Conservation (phyloP, 2,888 invertebrate genomes). For the Acronicta psi region DNA sequence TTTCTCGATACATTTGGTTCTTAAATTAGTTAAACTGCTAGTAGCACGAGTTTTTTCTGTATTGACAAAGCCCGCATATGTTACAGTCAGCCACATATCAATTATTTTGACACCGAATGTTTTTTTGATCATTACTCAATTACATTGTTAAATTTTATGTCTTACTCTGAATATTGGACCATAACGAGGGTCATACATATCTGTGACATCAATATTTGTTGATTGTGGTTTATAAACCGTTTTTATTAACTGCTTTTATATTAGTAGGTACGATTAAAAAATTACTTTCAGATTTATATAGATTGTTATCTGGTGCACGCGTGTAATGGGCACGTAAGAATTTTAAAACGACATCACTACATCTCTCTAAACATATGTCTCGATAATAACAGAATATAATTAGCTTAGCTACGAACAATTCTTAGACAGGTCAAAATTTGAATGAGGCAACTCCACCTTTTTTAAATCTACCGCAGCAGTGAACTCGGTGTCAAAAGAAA, state of each 20-base stretch:
- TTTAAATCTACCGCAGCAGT: constrained; percentile 76
- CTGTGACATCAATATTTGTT: constrained; percentile 39
- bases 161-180: constrained; percentile 67
- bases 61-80: constrained; percentile 80
- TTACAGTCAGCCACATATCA: constrained; percentile 82
- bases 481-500: constrained; percentile 71
- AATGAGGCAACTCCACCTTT: constrained; percentile 81
- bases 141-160: constrained; percentile 79
- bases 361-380: constrained; percentile 29
- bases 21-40: constrained; percentile 74
- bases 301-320: neutral
- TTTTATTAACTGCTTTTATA: constrained; percentile 22
- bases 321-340: constrained; percentile 18
- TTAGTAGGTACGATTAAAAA: neutral
- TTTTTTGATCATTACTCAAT: constrained; percentile 79
- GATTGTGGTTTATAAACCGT: constrained; percentile 25
- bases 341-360: constrained; percentile 37
- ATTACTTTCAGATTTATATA: constrained; percentile 12
- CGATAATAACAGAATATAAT: constrained; percentile 33
- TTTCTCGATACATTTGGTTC: constrained; percentile 68
- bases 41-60: constrained; percentile 43
- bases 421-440: constrained; percentile 66
- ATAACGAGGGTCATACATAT: constrained; percentile 56
- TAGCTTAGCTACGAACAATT: constrained; percentile 59
- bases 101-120: constrained; percentile 82